These are phyloP conservation scores for Neosilurus hyrtlii DNA, from an alignment of 2,797 vertebrate genomes.

Conservation along the genomic window DNA sequence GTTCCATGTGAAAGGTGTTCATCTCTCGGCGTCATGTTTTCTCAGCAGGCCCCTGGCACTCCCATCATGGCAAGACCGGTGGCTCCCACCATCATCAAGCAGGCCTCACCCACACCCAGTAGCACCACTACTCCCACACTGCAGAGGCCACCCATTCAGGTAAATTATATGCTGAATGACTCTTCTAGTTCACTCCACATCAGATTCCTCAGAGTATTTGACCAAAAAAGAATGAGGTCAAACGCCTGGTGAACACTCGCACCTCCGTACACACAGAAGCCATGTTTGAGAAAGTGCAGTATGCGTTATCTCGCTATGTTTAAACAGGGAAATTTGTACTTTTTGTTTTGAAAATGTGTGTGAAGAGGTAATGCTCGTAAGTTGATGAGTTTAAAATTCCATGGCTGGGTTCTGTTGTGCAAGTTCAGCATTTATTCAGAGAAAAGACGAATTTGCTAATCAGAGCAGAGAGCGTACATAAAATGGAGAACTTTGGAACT, in stretches of 20 bases:
- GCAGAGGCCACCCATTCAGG: conserved; percentile 90
- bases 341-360: too few relatives aligned
- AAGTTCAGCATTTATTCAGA: too few relatives aligned
- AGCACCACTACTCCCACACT: conserved; percentile 82
- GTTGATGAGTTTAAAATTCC: too few relatives aligned
- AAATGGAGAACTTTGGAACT: not conserved
- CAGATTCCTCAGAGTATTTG: not conserved
- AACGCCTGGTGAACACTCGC: not conserved
- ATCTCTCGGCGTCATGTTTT: conserved; percentile 4
- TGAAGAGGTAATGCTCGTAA: too few relatives aligned
- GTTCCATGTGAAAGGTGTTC: not conserved
- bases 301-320: too few relatives aligned
- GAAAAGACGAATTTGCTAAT: not conserved
- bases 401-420: too few relatives aligned
- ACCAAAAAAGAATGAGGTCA: too few relatives aligned
- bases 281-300: not conserved
- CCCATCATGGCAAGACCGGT: conserved; percentile 86
- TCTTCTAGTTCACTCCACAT: not conserved
- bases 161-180: conserved; percentile 52
- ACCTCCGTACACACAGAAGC: not conserved
- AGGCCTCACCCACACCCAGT: conserved; percentile 82
- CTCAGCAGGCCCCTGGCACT: conserved; percentile 81
- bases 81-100: conserved; percentile 87
- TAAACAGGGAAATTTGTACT: too few relatives aligned
- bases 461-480: not conserved